phyloP scores from a whole-genome alignment of 2,888 invertebrate species.

The Temnothorax rugatulus region DNA sequence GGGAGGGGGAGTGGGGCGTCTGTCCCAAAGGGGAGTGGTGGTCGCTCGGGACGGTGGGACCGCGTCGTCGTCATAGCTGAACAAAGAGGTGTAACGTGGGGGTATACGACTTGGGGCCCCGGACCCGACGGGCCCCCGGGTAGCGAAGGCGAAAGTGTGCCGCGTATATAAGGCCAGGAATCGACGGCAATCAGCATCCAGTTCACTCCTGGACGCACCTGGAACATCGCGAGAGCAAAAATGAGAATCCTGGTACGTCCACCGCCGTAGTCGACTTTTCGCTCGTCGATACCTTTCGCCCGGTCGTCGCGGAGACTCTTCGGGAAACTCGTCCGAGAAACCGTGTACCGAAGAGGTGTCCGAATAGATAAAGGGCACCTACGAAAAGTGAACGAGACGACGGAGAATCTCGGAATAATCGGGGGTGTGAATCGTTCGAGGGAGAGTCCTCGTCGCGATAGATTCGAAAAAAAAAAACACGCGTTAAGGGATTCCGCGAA shows the following conservation, averaged over 20 bases:
- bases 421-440: slow-evolving; percentile 34
- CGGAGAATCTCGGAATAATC: slow-evolving; percentile 24
- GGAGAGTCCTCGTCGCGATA: not conserved
- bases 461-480: not conserved
- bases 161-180: slow-evolving; percentile 88
- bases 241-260: slow-evolving; percentile 85
- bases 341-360: slow-evolving; percentile 13
- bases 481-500: slow-evolving; percentile 6
- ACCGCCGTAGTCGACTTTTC: slow-evolving; percentile 7
- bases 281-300: slow-evolving; percentile 43
- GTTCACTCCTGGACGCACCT: slow-evolving; percentile 88
- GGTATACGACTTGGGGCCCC: slow-evolving; percentile 77
- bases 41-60: slow-evolving; percentile 76
- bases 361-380: not conserved
- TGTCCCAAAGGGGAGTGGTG: slow-evolving; percentile 83
- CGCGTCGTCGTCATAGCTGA: slow-evolving; percentile 77
- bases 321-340: slow-evolving; percentile 20
- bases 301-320: not conserved
- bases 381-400: slow-evolving; percentile 34
- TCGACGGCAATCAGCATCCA: slow-evolving; percentile 87
- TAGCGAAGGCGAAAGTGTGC: slow-evolving; percentile 88
- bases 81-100: slow-evolving; percentile 85
- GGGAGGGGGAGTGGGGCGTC: slow-evolving; percentile 63
- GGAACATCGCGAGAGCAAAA: slow-evolving; percentile 85
- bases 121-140: slow-evolving; percentile 78